These are phyloP conservation scores for Cydia fagiglandana DNA, from an alignment of 1,140 invertebrate genomes.

Conservation along the genomic window DNA sequence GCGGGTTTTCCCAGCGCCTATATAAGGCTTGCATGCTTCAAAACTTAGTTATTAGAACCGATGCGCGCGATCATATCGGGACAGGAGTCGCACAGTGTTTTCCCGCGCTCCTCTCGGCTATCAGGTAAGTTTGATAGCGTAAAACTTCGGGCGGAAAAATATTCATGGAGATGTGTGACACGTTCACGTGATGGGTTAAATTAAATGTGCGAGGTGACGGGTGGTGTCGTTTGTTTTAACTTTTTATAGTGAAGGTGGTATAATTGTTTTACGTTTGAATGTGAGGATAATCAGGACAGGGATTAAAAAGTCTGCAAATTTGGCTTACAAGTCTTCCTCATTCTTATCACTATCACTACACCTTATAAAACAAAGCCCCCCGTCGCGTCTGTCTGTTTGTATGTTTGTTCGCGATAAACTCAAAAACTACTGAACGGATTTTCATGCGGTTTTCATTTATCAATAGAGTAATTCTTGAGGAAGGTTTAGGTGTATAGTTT, in stretches of 20 bases:
- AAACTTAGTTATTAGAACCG: constrained; percentile 70
- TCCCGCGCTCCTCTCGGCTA: constrained; percentile 47
- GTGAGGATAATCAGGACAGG: neutral
- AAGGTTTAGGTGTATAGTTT: too few relatives aligned
- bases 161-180: constrained; percentile 7
- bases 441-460: too few relatives aligned
- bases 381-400: too few relatives aligned
- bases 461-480: too few relatives aligned
- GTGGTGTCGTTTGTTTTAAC: too few relatives aligned
- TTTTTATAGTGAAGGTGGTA: too few relatives aligned
- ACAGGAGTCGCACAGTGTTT: constrained; percentile 43
- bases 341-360: too few relatives aligned
- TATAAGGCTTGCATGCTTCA: constrained; percentile 66
- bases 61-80: constrained; percentile 61
- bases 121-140: constrained; percentile 57
- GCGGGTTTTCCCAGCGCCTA: constrained; percentile 60
- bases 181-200: neutral
- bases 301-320: neutral
- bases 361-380: too few relatives aligned
- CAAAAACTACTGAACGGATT: too few relatives aligned
- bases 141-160: constrained; percentile 1
- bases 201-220: constrained; percentile 10
- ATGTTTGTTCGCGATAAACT: too few relatives aligned
- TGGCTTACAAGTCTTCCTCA: too few relatives aligned
- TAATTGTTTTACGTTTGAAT: neutral